A percentile compares a stretch with the other conserved stretches of the same genome.
Conservation (phyloP, 2,797 vertebrate species). For the Pseudochirops cupreus region DNA sequence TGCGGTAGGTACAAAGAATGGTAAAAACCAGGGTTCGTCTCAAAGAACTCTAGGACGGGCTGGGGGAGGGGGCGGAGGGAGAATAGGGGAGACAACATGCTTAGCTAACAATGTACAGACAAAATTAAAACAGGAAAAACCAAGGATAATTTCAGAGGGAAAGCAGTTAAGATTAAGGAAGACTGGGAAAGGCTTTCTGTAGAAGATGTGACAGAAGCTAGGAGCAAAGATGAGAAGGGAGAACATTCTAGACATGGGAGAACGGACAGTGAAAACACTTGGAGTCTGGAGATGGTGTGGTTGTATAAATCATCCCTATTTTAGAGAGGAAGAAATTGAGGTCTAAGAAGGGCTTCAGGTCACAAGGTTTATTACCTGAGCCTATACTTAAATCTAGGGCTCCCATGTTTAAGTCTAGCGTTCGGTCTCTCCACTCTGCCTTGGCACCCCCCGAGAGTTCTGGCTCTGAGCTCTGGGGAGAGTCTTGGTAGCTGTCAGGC, state of each 20-base stretch:
- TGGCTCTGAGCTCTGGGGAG: neutral
- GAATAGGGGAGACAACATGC: neutral
- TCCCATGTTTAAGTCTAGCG: neutral
- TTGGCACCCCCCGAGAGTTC: fast-evolving
- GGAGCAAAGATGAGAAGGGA: neutral
- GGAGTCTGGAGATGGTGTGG: too few relatives aligned
- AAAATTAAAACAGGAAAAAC: neutral
- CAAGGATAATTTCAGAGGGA: neutral
- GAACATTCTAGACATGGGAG: neutral
- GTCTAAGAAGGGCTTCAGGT: neutral
- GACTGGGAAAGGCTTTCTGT: neutral
- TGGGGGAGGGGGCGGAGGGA: fast-evolving
- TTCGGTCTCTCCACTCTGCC: neutral
- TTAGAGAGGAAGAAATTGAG: neutral
- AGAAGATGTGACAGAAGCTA: neutral
- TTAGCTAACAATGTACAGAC: neutral
- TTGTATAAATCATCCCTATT: neutral
- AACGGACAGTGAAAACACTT: neutral
- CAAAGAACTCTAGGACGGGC: neutral
- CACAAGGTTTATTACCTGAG: neutral
- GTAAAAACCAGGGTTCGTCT: neutral
- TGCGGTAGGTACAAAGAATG: neutral
- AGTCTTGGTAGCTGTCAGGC: neutral
- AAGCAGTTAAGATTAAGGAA: neutral
- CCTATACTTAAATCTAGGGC: neutral